phyloP scores from a whole-genome alignment of 2,888 invertebrate genomes.

The Metacarcinus magister region DNA sequence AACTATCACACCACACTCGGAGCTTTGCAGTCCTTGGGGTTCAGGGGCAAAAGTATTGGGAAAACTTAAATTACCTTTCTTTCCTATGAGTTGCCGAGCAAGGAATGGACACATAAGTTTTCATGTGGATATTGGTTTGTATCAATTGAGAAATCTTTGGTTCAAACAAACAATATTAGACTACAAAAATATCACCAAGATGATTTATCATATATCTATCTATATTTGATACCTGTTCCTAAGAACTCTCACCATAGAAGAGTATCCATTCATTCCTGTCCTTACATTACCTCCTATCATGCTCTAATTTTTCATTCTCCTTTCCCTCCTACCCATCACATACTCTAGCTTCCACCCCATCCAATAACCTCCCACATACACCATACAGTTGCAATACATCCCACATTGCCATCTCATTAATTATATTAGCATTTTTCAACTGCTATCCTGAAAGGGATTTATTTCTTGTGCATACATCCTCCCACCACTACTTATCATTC shows the following conservation, averaged over 20 bases:
- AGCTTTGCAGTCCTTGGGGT: constrained; percentile 76
- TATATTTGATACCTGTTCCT: background rate
- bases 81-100: constrained; percentile 70
- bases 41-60: constrained; percentile 72
- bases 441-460: no score
- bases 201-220: background rate
- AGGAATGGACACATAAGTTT: constrained; percentile 49
- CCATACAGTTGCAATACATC: no score
- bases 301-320: no score
- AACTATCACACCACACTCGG: constrained; percentile 74
- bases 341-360: no score
- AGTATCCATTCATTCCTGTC: background rate
- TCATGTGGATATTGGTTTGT: constrained; percentile 43
- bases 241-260: no score
- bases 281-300: no score
- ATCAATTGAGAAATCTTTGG: background rate
- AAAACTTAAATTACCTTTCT: constrained; percentile 74
- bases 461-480: no score
- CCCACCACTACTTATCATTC: no score
- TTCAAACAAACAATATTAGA: background rate
- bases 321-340: no score
- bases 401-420: no score
- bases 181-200: background rate
- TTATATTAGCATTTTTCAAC: no score
- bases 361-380: no score